Conservation (phyloP, 2,888 invertebrate genomes). For the Agrypnus murinus region DNA sequence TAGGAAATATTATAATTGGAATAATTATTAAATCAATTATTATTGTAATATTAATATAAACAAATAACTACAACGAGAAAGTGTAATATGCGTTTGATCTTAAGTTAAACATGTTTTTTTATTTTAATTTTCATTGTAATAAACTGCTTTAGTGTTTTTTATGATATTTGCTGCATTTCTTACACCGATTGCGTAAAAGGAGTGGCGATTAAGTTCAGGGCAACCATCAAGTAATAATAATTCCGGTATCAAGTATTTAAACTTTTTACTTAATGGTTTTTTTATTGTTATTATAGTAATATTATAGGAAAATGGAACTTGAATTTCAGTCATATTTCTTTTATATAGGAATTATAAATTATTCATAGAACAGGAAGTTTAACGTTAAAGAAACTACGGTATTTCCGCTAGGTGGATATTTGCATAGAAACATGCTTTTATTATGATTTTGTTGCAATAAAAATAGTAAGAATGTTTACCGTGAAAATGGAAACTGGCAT, state of each 20-base stretch:
- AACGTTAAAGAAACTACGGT: background rate
- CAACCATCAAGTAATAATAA: background rate
- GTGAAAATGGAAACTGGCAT: too few species aligned
- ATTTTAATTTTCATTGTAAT: conserved; percentile 1
- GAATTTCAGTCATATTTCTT: background rate
- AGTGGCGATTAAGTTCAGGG: background rate
- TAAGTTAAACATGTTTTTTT: background rate
- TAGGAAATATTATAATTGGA: too few species aligned
- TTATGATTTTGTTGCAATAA: too few species aligned
- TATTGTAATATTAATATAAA: too few species aligned
- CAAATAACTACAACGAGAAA: background rate
- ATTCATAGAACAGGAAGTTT: background rate
- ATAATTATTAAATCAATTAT: too few species aligned
- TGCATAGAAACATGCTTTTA: background rate
- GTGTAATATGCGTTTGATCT: background rate
- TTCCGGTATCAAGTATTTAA: background rate
- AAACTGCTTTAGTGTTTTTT: too few species aligned
- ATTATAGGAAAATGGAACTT: background rate
- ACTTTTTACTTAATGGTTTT: background rate
- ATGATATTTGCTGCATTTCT: too few species aligned
- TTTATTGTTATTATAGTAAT: background rate
- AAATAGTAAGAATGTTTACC: too few species aligned
- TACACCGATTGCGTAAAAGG: background rate
- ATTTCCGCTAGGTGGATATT: background rate
- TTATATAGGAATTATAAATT: background rate